These are phyloP conservation scores for Anolis apletophallus DNA, from an alignment of 2,797 vertebrate genomes.

Conservation along the genomic window DNA sequence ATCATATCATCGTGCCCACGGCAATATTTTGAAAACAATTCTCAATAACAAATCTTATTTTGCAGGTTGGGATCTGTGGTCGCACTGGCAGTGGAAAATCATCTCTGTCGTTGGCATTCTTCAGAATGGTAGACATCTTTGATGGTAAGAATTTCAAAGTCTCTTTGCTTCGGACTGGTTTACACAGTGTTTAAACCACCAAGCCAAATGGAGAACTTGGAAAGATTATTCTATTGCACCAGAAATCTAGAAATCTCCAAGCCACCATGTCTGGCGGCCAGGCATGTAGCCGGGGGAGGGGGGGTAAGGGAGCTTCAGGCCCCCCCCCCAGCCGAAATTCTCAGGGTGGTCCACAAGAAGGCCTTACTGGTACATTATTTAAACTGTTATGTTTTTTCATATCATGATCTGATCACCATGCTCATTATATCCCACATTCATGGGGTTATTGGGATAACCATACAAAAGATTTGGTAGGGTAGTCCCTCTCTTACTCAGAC, in stretches of 20 bases:
- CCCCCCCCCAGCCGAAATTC: too few relatives aligned
- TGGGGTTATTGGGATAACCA: too few relatives aligned
- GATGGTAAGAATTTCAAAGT: conserved; percentile 85
- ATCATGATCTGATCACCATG: too few relatives aligned
- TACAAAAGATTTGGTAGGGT: too few relatives aligned
- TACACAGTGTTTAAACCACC: background rate
- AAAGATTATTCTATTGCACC: background rate
- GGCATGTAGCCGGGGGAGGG: too few relatives aligned
- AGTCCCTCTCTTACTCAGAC: too few relatives aligned
- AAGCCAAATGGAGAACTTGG: background rate
- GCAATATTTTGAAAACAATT: background rate
- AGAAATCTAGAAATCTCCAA: background rate
- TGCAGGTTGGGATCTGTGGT: conserved; percentile 96
- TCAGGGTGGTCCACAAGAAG: too few relatives aligned
- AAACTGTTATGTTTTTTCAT: too few relatives aligned
- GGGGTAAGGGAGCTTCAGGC: too few relatives aligned
- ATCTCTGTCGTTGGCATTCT: conserved; percentile 94
- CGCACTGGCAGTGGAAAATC: conserved; percentile 98
- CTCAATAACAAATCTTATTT: conserved; percentile 26
- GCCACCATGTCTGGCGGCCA: background rate
- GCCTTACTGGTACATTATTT: too few relatives aligned
- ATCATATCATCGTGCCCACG: background rate
- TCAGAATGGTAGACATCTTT: conserved; percentile 99
- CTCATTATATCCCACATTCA: too few relatives aligned
- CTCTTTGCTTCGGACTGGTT: background rate